A percentile compares a stretch with the other conserved stretches of the same genome.
phyloP scores from a whole-genome alignment of 2,113 vertebrate genomes.

The Spilogale gracilis region DNA sequence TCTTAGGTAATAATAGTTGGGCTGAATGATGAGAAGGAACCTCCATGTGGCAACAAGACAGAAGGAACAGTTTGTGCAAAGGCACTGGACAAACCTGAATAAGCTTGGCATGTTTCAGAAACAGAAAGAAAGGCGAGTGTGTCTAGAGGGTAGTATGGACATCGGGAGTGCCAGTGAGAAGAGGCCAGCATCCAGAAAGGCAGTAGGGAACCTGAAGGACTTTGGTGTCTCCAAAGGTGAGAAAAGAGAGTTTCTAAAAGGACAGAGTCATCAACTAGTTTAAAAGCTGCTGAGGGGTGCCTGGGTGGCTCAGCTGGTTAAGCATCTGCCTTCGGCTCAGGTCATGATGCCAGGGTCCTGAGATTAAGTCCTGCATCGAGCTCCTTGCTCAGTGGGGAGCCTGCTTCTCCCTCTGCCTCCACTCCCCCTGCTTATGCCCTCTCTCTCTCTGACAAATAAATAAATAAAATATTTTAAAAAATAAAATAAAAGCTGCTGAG shows the following conservation, averaged over 20 bases:
- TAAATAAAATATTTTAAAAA: no score
- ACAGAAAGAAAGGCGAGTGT: not conserved
- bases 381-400: no score
- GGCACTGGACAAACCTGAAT: not conserved
- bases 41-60: not conserved
- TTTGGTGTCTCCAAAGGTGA: not conserved
- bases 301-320: no score
- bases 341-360: no score
- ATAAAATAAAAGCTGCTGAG: conserved; percentile 14
- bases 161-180: not conserved
- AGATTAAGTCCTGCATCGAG: no score
- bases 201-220: not conserved
- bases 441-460: no score
- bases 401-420: no score
- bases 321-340: no score
- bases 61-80: not conserved
- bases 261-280: not conserved
- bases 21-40: not conserved
- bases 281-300: not conserved
- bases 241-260: not conserved
- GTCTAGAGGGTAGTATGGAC: not conserved
- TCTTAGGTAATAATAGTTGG: not conserved
- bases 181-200: not conserved
- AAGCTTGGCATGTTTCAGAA: not conserved
- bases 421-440: no score